Evolutionary conservation across 2,113 vertebrate genomes (phyloP), one percentile per base, ranked within the genome.

Genomic region (Alosa alosa): DNA sequence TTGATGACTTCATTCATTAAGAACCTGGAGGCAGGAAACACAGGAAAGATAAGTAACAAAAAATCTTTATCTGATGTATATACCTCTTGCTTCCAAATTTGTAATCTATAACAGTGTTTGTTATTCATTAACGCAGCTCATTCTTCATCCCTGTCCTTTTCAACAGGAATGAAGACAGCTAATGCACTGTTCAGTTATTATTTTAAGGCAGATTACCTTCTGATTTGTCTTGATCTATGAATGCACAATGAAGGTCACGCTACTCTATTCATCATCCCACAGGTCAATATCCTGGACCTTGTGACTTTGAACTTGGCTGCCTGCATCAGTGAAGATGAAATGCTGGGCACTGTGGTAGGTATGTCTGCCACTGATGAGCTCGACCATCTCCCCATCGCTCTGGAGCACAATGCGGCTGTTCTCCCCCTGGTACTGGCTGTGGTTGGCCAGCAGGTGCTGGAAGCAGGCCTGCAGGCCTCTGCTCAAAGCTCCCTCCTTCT

Each of bases 361-460:
- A 9, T n/a, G 25, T 6, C 81, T 84, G 0, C 87, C 86, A 13
- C 46, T 87, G 84, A 88, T 47, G 17, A 90, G 57, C 87, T 88
- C 85, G 55, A 89, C 25, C 84, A 88, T 85, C 81, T 91, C 83
- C n/a, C 89, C 89, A 1, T 90, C 82, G 25, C 87, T 83, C 83
- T 91, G 86, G 9, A 91, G 81, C 31, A 91, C 17, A 9, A 90
- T 20, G 0, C 44, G 86, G 64, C 13, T 52, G 22, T 90, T 85
- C 49, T 86, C 82, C 39, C 85, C 86, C 49, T 85, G 81, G 55
- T 86, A 87, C 41, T 86, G 83, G 39, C 82, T 39, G 81, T 82
- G 86, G 44, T 86, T 68, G 49, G 44, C 36, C 82, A 91, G 81
- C 78, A 91, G 68, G 78, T 89, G 45, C 45, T 91, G 87, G 45